Base-by-base conservation (phyloP, 2,113 vertebrate species). In the Grantiella picta region DNA sequence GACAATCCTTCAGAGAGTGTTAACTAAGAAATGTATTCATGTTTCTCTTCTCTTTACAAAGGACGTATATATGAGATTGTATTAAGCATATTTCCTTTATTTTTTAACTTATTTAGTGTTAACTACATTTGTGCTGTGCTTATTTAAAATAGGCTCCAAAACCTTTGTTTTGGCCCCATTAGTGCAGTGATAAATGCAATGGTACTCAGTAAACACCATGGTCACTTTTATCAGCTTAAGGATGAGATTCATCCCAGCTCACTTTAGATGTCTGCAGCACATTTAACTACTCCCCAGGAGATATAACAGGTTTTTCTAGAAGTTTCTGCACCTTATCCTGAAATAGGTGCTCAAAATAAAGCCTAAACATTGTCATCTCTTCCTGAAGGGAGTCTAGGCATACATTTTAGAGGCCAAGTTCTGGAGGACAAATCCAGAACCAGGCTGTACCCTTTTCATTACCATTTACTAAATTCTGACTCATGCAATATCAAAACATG, bases 391-490 rank as follows among this genome's bases (percentile, higher is more conserved):
- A 52, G 5, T 18, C 33, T 20, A 33, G 35, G 31, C 7, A 15
- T 2, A 1, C 2, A 18, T 15, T 33, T 24, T 11, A n/a, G 35
- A 57, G 17, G 4, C 12, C 5, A 21, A 42, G 33, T 3, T 69
- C 71, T 52, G 40, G 21, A 22, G 47, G 49, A 56, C 20, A n/a
- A 73, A 47, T 17, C 19, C 13, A 44, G 49, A 86, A 7, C 9
- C 33, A 56, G 19, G 52, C 61, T 71, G 21, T 40, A 57, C 21
- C 23, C 2, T 83, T 76, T 90, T 42, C 27, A 28, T 4, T 36
- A 15, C 17, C 23, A 20, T 77, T 84, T 38, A 29, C 36, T 72
- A 24, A 54, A 49, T 33, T 56, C 21, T 47, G 36, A 35, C 25
- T 42, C 12, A 6, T 29, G 33, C 12, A 61, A 36, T n/a, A 13